Percentiles rank a stretch among this genome's conserved stretches.
Evolutionary conservation across 2,888 invertebrate species (phyloP).

Genomic region (Spodoptera littoralis): DNA sequence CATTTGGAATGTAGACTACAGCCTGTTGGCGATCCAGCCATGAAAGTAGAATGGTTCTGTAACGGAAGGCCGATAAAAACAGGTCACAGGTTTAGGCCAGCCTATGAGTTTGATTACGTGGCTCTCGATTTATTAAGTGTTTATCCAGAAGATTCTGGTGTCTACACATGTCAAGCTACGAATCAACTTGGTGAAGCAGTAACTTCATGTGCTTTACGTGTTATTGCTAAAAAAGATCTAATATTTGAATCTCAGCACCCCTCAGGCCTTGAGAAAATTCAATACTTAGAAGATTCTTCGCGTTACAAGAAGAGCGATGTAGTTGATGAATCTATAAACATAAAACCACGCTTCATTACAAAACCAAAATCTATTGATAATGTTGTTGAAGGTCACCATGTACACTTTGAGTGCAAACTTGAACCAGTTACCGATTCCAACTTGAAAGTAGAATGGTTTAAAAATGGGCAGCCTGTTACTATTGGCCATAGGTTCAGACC

Average conservation of each 20-base stretch:
- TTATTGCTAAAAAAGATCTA: constrained; percentile 96
- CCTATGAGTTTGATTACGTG: constrained; percentile 99
- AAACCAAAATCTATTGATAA: constrained; percentile 96
- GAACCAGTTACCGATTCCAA: constrained; percentile 99
- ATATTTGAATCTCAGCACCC: constrained; percentile 97
- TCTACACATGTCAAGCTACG: constrained; percentile 98
- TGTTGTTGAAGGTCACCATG: constrained; percentile 96
- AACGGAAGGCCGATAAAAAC: constrained; percentile 97
- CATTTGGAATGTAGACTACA: constrained; percentile 97
- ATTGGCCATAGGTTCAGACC: constrained; percentile 98
- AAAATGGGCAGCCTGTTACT: constrained; percentile 97
- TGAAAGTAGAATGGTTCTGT: constrained; percentile 98
- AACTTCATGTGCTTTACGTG: constrained; percentile 96
- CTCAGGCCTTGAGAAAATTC: constrained; percentile 96
- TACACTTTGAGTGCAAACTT: constrained; percentile 99
- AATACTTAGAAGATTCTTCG: constrained; percentile 96
- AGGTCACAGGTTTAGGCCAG: constrained; percentile 98
- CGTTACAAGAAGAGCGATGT: constrained; percentile 94
- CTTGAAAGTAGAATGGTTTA: constrained; percentile 98
- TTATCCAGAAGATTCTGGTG: constrained; percentile 98
- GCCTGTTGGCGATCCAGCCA: constrained; percentile 96
- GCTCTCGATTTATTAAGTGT: constrained; percentile 98
- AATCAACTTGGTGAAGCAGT: constrained; percentile 98
- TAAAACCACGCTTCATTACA: constrained; percentile 95
- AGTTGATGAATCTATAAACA: constrained; percentile 94